A percentile compares a stretch with the other conserved stretches of the same genome.
phyloP scores from a whole-genome alignment of 2,797 vertebrate genomes.

The Muscicapa striata region DNA sequence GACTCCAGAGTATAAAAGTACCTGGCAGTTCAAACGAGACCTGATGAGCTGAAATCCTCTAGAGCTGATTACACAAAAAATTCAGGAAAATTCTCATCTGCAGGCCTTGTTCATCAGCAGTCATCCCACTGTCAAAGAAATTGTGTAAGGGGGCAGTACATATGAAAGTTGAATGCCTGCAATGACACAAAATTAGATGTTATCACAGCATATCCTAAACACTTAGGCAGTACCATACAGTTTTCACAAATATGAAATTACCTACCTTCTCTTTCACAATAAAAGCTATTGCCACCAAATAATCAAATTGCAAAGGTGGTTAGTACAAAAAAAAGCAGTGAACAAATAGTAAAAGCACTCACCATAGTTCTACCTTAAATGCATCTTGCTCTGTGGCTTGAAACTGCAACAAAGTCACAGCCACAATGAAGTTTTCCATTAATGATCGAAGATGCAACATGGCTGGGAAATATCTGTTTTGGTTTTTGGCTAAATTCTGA shows the following conservation, averaged over 20 bases:
- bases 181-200: not conserved
- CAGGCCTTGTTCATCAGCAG: not conserved
- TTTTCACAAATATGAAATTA: not conserved
- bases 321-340: not conserved
- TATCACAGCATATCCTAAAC: not conserved
- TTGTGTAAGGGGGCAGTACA: not conserved
- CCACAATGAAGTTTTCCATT: not conserved
- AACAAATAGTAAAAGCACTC: not conserved
- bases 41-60: not conserved
- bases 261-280: not conserved
- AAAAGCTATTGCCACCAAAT: not conserved
- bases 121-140: not conserved
- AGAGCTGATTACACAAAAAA: not conserved
- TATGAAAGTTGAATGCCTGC: not conserved
- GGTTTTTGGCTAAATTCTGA: not conserved
- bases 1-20: not conserved
- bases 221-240: not conserved
- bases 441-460: not conserved
- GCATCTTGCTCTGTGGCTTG: not conserved
- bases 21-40: not conserved
- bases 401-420: not conserved
- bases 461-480: not conserved
- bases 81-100: not conserved
- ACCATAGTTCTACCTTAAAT: accelerated
- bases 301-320: not conserved